Base-by-base conservation (phyloP, 2,113 vertebrate species). In the Paedocypris sp. region DNA sequence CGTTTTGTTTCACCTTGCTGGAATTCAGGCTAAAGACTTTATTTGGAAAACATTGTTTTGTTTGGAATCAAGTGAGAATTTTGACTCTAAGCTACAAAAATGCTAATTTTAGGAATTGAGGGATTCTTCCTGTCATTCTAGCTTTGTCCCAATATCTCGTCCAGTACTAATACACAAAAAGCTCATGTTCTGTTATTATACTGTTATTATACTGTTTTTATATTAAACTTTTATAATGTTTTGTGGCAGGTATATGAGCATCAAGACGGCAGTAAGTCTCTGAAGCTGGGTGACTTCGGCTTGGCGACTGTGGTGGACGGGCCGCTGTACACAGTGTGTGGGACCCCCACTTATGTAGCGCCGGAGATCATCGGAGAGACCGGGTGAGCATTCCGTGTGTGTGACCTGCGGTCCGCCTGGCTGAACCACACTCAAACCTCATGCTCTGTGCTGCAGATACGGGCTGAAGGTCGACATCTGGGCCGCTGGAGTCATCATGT, bases 401-500 rank as follows among this genome's bases (percentile, higher is more conserved):
- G n/a, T n/a, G n/a, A n/a, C n/a, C n/a, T n/a, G n/a, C n/a, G n/a
- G n/a, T n/a, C n/a, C n/a, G n/a, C n/a, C n/a, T n/a, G n/a, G n/a
- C n/a, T n/a, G n/a, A n/a, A n/a, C n/a, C n/a, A n/a, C n/a, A n/a
- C n/a, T n/a, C n/a, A n/a, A n/a, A n/a, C n/a, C n/a, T n/a, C n/a
- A n/a, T n/a, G n/a, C n/a, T n/a, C 62, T 74, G 78, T 72, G 48
- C 68, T 51, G 22, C 38, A 99, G 95, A 48, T 99, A 99, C 42
- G 93, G 93, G 74, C 86, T 99, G 72, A 94, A 98, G 70, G 93
- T 99, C 67, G 95, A 99, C 80, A 90, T 97, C 75, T 99, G 95
- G 95, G 94, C 95, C 50, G 93, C 94, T 12, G 94, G 95, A 12
- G 90, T 98, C 51, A 98, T 99, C 77, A 93, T 90, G 61, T 99